Conservation (phyloP, 2,113 vertebrate genomes). For the Podiceps cristatus region DNA sequence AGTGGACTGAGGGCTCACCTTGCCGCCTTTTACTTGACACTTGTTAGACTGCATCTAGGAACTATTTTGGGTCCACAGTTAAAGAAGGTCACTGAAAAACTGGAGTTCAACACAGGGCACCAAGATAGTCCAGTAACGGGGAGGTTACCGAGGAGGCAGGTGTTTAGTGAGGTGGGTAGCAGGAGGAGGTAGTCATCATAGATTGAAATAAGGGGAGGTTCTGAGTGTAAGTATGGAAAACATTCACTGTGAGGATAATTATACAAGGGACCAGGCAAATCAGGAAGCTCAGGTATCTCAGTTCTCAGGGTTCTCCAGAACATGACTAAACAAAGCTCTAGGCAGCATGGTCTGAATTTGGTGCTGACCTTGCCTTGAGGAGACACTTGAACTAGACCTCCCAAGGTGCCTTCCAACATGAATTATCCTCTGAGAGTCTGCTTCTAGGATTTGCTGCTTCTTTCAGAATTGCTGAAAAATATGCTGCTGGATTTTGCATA, state of each 20-base stretch:
- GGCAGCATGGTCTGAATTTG: not conserved
- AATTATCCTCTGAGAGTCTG: not conserved
- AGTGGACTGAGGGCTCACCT: not conserved
- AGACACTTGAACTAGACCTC: not conserved
- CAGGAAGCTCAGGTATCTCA: not conserved
- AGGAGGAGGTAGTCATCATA: not conserved
- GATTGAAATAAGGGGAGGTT: not conserved
- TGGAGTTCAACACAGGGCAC: not conserved
- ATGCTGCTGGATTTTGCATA: not conserved
- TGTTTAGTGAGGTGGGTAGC: not conserved
- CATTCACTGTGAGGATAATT: accelerated
- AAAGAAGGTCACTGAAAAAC: not conserved
- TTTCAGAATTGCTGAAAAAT: not conserved
- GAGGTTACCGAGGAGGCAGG: not conserved
- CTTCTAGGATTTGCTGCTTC: not conserved
- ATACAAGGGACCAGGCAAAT: not conserved
- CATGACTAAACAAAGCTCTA: not conserved
- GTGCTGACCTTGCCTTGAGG: not conserved
- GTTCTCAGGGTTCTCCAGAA: not conserved
- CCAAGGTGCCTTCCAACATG: no score
- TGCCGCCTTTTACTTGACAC: not conserved
- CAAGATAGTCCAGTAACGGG: accelerated
- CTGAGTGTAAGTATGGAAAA: not conserved
- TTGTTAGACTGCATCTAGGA: not conserved
- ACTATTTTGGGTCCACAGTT: not conserved